These are phyloP conservation scores for Hypomecis atomaria DNA, from an alignment of 2,888 invertebrate species.

Conservation along the genomic window DNA sequence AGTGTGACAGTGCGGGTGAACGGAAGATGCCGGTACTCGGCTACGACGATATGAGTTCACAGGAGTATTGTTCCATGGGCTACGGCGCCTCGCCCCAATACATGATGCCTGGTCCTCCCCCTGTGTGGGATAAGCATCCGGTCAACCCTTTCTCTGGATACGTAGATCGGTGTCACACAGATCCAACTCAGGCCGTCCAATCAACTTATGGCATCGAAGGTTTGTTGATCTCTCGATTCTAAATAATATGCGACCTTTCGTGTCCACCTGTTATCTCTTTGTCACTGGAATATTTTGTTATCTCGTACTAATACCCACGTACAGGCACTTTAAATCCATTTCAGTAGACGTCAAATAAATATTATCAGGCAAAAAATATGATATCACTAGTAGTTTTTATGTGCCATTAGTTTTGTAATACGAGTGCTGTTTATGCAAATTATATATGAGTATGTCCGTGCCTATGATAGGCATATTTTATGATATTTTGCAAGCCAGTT, in stretches of 20 bases:
- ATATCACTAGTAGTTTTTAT: conserved; percentile 33
- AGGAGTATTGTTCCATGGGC: conserved; percentile 69
- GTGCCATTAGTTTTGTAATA: conserved; percentile 21
- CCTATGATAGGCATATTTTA: conserved; percentile 8
- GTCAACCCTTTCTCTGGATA: conserved; percentile 58
- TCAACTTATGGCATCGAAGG: conserved; percentile 54
- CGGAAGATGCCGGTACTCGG: conserved; percentile 78
- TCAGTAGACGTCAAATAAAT: conserved; percentile 17
- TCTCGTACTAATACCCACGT: conserved; percentile 5
- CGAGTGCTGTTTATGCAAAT: conserved; percentile 11
- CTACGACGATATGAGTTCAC: conserved; percentile 69
- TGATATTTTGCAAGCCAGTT: conserved; percentile 10
- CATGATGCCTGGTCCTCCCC: conserved; percentile 55
- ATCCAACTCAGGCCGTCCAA: conserved; percentile 32
- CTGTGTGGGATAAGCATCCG: conserved; percentile 68
- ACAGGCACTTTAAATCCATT: conserved; percentile 10
- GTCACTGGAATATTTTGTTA: conserved; percentile 14
- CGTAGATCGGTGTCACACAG: conserved; percentile 54
- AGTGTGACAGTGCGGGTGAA: conserved; percentile 52
- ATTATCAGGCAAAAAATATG: conserved; percentile 32
- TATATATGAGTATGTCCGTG: not conserved
- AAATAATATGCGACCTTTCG: conserved; percentile 8
- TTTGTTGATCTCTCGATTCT: conserved; percentile 51
- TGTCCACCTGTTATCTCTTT: conserved; percentile 20
- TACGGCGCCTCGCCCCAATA: conserved; percentile 63